Conservation (phyloP, 1,140 invertebrate species). For the Fopius arisanus region DNA sequence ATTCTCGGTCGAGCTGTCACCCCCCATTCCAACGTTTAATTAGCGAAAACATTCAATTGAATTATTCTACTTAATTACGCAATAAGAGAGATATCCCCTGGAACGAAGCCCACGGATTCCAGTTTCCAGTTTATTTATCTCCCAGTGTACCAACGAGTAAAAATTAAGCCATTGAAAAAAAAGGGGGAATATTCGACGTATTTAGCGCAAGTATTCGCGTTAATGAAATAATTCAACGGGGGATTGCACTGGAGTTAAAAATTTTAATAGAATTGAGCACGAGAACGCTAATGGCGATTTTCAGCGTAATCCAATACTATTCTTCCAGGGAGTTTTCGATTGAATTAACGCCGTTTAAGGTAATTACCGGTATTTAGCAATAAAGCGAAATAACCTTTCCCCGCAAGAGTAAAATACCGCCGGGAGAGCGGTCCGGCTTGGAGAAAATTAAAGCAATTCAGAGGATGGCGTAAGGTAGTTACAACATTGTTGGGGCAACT, state of each 20-base stretch:
- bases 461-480: conserved; percentile 46
- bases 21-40: too few relatives aligned
- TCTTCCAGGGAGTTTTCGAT: conserved; percentile 21
- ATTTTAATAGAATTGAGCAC: neutral
- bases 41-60: too few relatives aligned
- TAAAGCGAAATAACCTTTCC: conserved; percentile 25
- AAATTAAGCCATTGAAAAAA: too few relatives aligned
- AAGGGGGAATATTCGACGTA: too few relatives aligned
- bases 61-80: too few relatives aligned
- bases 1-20: too few relatives aligned
- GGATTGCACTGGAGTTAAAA: neutral
- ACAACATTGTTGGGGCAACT: conserved; percentile 46
- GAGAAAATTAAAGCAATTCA: conserved; percentile 45
- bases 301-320: conserved; percentile 12
- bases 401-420: neutral
- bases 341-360: conserved; percentile 26
- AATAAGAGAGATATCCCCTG: too few relatives aligned
- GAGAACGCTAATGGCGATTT: neutral
- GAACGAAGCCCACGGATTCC: too few relatives aligned
- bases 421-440: neutral
- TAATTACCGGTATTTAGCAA: conserved; percentile 32
- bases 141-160: too few relatives aligned
- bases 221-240: neutral
- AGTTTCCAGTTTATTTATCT: too few relatives aligned
- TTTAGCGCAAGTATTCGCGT: neutral